Base-by-base conservation (phyloP, 2,888 invertebrate genomes). In the Ectobius pallidus region DNA sequence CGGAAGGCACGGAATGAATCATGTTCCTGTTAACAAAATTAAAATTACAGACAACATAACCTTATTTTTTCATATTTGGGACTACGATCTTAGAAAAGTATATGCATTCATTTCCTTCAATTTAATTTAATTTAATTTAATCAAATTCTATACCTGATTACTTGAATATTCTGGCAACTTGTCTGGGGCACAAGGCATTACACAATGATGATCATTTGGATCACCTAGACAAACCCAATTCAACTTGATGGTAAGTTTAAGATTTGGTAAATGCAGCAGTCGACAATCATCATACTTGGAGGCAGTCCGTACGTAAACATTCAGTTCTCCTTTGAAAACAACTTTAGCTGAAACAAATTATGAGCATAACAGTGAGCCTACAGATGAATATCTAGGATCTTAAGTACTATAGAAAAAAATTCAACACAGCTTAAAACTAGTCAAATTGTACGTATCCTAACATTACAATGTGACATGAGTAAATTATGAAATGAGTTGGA, bases 201-300 rank as follows among this genome's bases (percentile, higher is more conserved):
- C 96, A 11, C 93, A 90, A 83, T 97, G 97, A 84, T 99, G 99
- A 84, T 99, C 99, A 79, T 97, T 92, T 0, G 96, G 92, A 84
- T 98, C 95, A 0, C 95, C 97, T 63, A 93, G 85, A 81, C 97
- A 97, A 73, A 91, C 87, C 99, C 98, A 99, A 78, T 92, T 90
- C 77, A 98, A 85, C 81, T 94, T 93, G 16, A 95, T 89, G 18
- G 90, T 89, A 67, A 97, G 86, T 78, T 93, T 92, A 55, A 99
- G 86, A 79, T 93, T 92, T 0, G 99, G 99, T 77, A 99, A 87
- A 80, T 96, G 94, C 42, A 99, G 84, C 76, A 99, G 88, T 69
- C 95, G 91, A 81, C 97, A 97, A 84, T 99, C 99, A 83, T 99
- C 99, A 85, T 99, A 99, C 82, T 99, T 98, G 74, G 98, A 98